A percentile compares a stretch with the other conserved stretches of the same genome.
Conservation (phyloP, 2,797 vertebrate species). For the Lacerta viridis region DNA sequence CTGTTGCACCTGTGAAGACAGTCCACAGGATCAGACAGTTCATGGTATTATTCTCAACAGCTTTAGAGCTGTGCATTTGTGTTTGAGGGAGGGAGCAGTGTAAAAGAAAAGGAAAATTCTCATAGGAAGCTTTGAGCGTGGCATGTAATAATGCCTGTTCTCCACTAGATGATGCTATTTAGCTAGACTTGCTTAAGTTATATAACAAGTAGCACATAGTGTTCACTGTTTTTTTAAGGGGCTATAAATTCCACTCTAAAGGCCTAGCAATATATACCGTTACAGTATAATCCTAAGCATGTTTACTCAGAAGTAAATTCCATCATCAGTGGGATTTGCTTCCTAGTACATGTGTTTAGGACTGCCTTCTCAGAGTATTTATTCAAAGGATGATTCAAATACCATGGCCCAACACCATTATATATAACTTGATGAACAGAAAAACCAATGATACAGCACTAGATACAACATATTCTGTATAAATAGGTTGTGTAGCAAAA, state of each 20-base stretch:
- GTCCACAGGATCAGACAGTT: background rate
- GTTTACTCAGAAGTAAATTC: background rate
- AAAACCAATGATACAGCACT: background rate
- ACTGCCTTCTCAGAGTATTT: background rate
- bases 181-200: constrained; percentile 40
- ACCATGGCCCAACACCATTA: background rate
- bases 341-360: background rate
- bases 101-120: background rate
- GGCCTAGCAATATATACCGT: background rate
- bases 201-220: constrained; percentile 3
- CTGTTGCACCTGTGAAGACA: background rate
- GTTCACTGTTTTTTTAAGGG: background rate
- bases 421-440: background rate
- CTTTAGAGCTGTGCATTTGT: background rate
- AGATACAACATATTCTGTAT: background rate
- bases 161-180: constrained; percentile 75
- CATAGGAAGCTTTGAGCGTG: background rate
- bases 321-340: background rate
- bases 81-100: background rate
- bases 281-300: background rate
- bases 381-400: background rate
- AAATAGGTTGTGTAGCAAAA: background rate
- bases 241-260: background rate
- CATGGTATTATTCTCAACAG: background rate
- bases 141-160: constrained; percentile 43